Conservation (phyloP, 2,888 invertebrate species). For the Thereva nobilitata region DNA sequence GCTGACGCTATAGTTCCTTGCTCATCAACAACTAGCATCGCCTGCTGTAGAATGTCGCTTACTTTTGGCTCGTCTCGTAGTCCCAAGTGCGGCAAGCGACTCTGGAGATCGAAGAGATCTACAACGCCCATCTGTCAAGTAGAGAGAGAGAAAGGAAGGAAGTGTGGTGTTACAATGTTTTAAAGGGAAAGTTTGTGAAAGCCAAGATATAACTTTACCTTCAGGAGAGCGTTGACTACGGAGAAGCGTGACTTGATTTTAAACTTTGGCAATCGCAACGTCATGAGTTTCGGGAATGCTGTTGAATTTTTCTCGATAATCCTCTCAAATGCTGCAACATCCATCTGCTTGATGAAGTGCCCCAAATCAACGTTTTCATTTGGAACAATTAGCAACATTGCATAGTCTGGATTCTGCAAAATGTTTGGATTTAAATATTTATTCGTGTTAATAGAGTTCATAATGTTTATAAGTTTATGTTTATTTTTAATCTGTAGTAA, state of each 20-base stretch:
- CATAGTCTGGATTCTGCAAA: slow-evolving; percentile 60
- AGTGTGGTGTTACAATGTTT: neutral
- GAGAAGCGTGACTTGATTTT: slow-evolving; percentile 41
- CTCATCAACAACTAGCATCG: slow-evolving; percentile 62
- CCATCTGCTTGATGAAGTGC: slow-evolving; percentile 51
- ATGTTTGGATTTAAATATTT: neutral
- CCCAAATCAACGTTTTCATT: slow-evolving; percentile 51
- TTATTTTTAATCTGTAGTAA: too few species aligned
- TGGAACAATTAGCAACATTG: slow-evolving; percentile 60
- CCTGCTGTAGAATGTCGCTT: slow-evolving; percentile 60
- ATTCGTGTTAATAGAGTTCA: too few species aligned
- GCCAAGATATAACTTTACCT: slow-evolving; percentile 39
- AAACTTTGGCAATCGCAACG: slow-evolving; percentile 46
- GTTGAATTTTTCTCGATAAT: slow-evolving; percentile 41
- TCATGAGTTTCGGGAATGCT: slow-evolving; percentile 25
- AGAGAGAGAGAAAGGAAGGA: slow-evolving; percentile 43
- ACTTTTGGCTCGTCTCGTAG: slow-evolving; percentile 48
- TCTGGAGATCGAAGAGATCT: slow-evolving; percentile 56
- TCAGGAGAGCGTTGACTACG: slow-evolving; percentile 42
- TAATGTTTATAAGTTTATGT: too few species aligned
- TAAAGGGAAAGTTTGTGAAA: slow-evolving; percentile 1
- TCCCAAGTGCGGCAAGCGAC: slow-evolving; percentile 54
- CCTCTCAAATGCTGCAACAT: slow-evolving; percentile 49
- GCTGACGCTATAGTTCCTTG: slow-evolving; percentile 61
- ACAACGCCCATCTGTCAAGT: slow-evolving; percentile 59